Conservation (phyloP, 2,888 invertebrate species). For the Caenorhabditis sp. region DNA sequence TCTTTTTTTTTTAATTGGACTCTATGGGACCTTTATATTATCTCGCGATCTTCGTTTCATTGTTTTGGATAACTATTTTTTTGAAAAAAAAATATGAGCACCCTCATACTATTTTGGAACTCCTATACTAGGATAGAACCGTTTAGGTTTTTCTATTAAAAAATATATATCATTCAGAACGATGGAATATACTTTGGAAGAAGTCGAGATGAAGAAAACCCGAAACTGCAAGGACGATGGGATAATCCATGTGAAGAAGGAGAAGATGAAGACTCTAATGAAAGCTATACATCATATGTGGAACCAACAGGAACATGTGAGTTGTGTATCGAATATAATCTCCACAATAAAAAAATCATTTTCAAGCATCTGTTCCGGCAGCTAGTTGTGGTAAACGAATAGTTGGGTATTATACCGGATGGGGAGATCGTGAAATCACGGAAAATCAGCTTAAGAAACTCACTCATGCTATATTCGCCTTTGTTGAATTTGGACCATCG, state of each 20-base stretch:
- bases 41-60: too few relatives aligned
- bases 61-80: too few relatives aligned
- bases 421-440: constrained; percentile 48
- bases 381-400: constrained; percentile 42
- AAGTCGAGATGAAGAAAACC: constrained; percentile 21
- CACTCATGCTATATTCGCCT: constrained; percentile 55
- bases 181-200: constrained; percentile 43
- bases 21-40: too few relatives aligned
- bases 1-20: too few relatives aligned
- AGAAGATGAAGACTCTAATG: not conserved
- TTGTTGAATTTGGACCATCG: constrained; percentile 42
- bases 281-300: too few relatives aligned
- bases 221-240: constrained; percentile 12
- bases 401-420: constrained; percentile 57
- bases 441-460: constrained; percentile 36
- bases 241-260: constrained; percentile 18
- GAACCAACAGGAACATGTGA: constrained; percentile 18
- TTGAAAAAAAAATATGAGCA: too few relatives aligned
- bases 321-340: not conserved
- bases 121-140: too few relatives aligned
- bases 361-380: constrained; percentile 21
- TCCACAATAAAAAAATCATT: not conserved
- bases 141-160: too few relatives aligned
- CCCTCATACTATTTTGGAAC: too few relatives aligned
- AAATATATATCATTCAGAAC: constrained; percentile 20